Conservation (phyloP, 2,888 invertebrate genomes). For the Epirrhoe tristata region DNA sequence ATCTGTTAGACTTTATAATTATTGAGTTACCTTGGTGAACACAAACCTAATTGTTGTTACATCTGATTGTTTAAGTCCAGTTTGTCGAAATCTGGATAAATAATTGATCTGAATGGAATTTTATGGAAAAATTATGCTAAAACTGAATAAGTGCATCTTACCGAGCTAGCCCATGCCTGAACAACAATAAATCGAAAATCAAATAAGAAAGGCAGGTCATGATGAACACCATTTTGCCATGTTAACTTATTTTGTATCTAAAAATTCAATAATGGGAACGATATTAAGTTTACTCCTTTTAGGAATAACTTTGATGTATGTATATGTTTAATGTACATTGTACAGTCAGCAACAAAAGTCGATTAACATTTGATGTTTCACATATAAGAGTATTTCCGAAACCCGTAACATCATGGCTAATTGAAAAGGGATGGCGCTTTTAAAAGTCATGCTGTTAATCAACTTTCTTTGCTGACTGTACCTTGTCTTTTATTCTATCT, state of each 20-base stretch:
- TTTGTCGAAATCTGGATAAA: constrained; percentile 12
- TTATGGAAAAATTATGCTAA: constrained; percentile 12
- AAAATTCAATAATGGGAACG: background rate
- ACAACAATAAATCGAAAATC: background rate
- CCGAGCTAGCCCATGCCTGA: background rate
- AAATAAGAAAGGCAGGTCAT: background rate
- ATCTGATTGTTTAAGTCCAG: constrained; percentile 14
- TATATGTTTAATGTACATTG: no score
- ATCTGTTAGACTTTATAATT: background rate
- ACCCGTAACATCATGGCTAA: no score
- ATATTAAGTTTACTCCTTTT: background rate
- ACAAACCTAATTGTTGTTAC: background rate
- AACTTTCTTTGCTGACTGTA: no score
- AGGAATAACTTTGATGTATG: background rate
- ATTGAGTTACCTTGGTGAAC: constrained; percentile 1
- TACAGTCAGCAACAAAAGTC: no score
- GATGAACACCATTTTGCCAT: background rate
- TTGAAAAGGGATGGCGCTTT: no score
- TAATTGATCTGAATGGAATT: constrained; percentile 10
- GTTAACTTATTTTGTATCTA: background rate
- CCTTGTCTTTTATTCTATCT: background rate
- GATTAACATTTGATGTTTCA: no score
- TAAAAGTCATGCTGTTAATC: no score
- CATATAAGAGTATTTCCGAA: no score
- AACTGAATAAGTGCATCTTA: constrained; percentile 34